Evolutionary conservation across 2,797 vertebrate species (phyloP), one percentile per base, ranked within the genome.

Genomic region (Chromobotia macracanthus): DNA sequence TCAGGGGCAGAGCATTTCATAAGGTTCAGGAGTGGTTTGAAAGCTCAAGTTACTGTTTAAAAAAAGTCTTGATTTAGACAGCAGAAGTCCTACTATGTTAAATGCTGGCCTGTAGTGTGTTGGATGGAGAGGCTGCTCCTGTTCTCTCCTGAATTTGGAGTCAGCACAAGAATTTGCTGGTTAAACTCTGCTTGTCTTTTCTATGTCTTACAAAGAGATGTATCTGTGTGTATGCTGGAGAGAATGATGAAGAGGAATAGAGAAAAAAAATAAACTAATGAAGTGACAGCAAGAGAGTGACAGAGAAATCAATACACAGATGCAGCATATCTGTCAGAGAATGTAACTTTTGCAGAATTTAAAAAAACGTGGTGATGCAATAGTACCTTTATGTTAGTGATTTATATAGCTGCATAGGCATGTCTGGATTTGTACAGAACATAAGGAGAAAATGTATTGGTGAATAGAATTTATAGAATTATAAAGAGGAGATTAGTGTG

Each of bases 121-220:
- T 31, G 44, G 60, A 72, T 15, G 19, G 58, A 60, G 23, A 68
- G 63, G 11, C 28, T 64, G 38, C 67, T 65, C 9, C 41, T 71
- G 41, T 44, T n/a, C n/a, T n/a, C n/a, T n/a, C n/a, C n/a, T n/a
- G n/a, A n/a, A n/a, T 48, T 21, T 67, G 75, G 77, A 65, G 35
- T 19, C 13, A 12, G 9, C 6, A 31, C 75, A 82, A 78, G 70
- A 73, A 82, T 82, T 64, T 69, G 70, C 53, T 5, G 23, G 48
- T 63, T 28, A 9, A 71, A 15, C n/a, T 35, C 13, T 23, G 67
- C 15, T 13, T 2, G 35, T 55, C 19, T 60, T 48, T 58, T 51
- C 51, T 28, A 5, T 21, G 31, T 64, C 38, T 44, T 2, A 41
- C 25, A 46, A 41, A 56, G 18, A 25, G 23, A 5, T 28, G 58